Conservation (phyloP, 1,140 invertebrate species). For the Caenorhabditis inopinata region DNA sequence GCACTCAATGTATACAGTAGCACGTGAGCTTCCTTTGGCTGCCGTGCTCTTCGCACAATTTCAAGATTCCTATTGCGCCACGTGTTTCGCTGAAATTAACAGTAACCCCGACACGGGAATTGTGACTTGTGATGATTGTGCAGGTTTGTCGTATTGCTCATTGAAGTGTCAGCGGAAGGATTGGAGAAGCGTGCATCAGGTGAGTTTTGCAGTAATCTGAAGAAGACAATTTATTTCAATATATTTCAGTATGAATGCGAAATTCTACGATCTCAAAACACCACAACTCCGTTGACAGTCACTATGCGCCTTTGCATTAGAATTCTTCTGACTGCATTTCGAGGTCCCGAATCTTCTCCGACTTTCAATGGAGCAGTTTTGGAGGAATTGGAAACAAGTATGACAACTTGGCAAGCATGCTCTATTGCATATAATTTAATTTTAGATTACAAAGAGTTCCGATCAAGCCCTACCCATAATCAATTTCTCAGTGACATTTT, state of each 20-base stretch:
- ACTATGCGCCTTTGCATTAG: background rate
- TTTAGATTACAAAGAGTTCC: slow-evolving; percentile 18
- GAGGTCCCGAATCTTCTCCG: background rate
- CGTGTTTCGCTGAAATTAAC: background rate
- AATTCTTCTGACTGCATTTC: background rate
- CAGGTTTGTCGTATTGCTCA: background rate
- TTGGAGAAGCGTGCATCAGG: slow-evolving; percentile 8
- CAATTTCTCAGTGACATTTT: background rate
- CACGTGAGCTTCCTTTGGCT: background rate
- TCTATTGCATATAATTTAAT: background rate
- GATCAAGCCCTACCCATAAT: background rate
- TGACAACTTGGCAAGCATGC: background rate
- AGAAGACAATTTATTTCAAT: no score
- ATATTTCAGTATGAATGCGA: slow-evolving; percentile 1
- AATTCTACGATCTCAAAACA: background rate
- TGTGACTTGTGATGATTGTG: background rate
- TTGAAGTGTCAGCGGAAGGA: background rate
- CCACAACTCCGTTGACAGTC: background rate
- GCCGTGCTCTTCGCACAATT: background rate
- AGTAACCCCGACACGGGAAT: background rate
- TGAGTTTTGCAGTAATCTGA: background rate
- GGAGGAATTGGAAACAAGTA: background rate
- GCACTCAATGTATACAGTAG: background rate
- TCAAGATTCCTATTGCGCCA: background rate
- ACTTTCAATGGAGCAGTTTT: background rate